Evolutionary conservation across 2,888 invertebrate species (phyloP), one percentile per base, ranked within the genome.

Genomic region (Cepaea hortensis): DNA sequence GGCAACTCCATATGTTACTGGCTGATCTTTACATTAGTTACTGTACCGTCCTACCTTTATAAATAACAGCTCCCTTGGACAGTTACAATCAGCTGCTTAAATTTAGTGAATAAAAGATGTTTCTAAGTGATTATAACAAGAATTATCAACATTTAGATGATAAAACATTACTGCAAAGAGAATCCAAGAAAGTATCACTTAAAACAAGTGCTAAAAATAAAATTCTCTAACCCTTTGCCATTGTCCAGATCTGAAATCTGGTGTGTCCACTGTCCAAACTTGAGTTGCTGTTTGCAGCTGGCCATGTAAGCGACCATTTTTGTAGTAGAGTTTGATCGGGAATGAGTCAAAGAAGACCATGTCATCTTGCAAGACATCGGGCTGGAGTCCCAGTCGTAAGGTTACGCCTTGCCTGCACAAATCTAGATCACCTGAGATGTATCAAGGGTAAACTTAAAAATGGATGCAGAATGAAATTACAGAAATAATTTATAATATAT

Each of bases 311-410:
- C 91, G 90, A 7, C 92, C 92, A 85, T 93, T 90, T 35, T 91
- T 87, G 89, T 93, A 93, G 88, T 91, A 93, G 35, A 94, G 87
- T 2, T 91, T 90, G 15, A 94, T 86, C 0, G 94, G 93, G 65
- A 92, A 92, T 81, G 93, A 93, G 88, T 93, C 94, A 61, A 94
- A 68, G 81, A 93, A 91, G 87, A 93, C 93, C 90, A 91, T 92
- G 75, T 92, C 92, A 61, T 93, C 91, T 18, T 87, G 46, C 6
- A 94, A 90, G 3, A 87, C 82, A 15, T 91, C 89, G 0, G 94
- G 93, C 79, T 90, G 90, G 13, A 92, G 87, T 3, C 91, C 89
- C 62, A 93, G 88, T 20, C 93, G 89, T 73, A 93, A 72, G 0
- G 93, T 94, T 87, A 92, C 92, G 23, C 94, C 94, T n/a, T 93